Conservation (phyloP, 2,888 invertebrate species). For the Drosophila koepferae region DNA sequence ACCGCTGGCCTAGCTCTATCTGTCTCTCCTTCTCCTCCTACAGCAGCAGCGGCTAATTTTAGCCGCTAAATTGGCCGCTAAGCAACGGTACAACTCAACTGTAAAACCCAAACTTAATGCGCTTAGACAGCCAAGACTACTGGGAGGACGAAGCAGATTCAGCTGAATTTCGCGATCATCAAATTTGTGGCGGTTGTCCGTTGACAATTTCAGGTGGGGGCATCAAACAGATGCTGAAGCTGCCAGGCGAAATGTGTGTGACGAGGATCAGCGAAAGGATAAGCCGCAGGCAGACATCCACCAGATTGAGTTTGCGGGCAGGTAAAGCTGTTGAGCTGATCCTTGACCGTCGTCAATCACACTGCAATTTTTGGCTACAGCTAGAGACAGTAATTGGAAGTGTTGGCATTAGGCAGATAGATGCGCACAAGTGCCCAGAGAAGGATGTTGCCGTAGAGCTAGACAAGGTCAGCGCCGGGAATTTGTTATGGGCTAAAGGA, state of each 20-base stretch:
- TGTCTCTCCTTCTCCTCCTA: constrained; percentile 9
- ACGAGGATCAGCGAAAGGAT: constrained; percentile 67
- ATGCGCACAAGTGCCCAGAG: constrained; percentile 73
- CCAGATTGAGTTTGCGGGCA: constrained; percentile 19
- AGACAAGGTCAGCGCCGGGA: constrained; percentile 67
- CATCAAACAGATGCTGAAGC: constrained; percentile 36
- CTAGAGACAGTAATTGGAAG: constrained; percentile 26
- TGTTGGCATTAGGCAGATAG: neutral
- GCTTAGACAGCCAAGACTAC: constrained; percentile 61
- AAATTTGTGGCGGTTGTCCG: constrained; percentile 17
- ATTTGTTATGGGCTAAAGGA: constrained; percentile 50
- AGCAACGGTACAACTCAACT: constrained; percentile 70
- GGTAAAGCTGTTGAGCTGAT: constrained; percentile 9
- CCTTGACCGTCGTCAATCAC: constrained; percentile 71
- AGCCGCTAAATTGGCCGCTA: constrained; percentile 50
- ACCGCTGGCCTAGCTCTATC: constrained; percentile 7
- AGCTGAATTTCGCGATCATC: constrained; percentile 33
- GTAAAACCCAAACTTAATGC: constrained; percentile 70
- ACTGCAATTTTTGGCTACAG: constrained; percentile 36
- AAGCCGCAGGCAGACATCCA: constrained; percentile 29
- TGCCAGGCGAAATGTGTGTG: constrained; percentile 68
- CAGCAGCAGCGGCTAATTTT: constrained; percentile 2
- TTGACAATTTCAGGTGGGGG: constrained; percentile 46
- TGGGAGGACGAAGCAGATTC: constrained; percentile 41
- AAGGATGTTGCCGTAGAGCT: constrained; percentile 40